Evolutionary conservation across 2,113 vertebrate species (phyloP), one percentile per base, ranked within the genome.

Genomic region (Lophura nycthemera): DNA sequence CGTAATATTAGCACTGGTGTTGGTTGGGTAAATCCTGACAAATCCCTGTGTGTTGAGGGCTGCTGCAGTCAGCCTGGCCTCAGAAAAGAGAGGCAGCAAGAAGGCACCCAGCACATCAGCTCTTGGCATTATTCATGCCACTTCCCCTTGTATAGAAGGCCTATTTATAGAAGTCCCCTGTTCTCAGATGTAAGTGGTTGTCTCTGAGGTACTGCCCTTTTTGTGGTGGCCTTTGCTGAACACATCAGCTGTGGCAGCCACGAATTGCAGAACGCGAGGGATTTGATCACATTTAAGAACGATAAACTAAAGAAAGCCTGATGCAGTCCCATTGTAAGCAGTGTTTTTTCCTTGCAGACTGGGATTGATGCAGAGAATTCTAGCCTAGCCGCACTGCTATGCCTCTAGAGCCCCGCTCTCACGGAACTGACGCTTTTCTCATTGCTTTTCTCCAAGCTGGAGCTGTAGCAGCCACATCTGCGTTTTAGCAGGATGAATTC

Each of bases 121-220:
- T 86, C 36, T 80, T 88, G 36, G n/a, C 75, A 75, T 96, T 96
- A 95, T 66, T 93, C 96, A 91, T 74, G 73, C 96, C 86, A 95
- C 2, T 82, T 94, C 91, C 89, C 78, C 88, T 42, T 45, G 64
- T 42, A 1, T 16, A 13, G 79, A 90, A 96, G 90, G 52, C 61
- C 94, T 97, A 66, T 97, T 97, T 97, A 96, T 97, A 95, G 96
- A 92, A 93, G 92, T 38, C 6, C 73, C 42, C 78, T 90, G 25
- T 78, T 90, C 83, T 90, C 90, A 82, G 83, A 74, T 71, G 66
- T 74, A 82, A 73, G 66, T 48, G 64, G 83, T 64, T 52, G 88
- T 95, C 92, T 95, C 92, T 92, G 71, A 88, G 91, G 89, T 88
- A 75, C 66, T 95, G 94, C 91, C 74, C 93, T 96, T 92, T 22